These are phyloP conservation scores for Crossocerus cetratus DNA, from an alignment of 2,888 invertebrate species.

Conservation along the genomic window DNA sequence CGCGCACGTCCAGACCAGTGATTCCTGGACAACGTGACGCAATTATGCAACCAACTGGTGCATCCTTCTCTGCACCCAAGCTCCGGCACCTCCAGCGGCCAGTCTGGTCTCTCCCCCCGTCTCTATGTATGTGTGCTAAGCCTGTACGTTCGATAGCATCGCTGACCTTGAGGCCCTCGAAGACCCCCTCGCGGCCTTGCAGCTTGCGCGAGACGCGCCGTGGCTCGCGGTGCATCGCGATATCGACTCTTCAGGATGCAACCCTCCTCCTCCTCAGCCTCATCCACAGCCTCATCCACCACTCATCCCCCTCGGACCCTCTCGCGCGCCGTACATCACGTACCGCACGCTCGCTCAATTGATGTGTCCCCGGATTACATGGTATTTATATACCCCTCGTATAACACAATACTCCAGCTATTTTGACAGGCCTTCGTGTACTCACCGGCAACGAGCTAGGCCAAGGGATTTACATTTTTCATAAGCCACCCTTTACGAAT, in stretches of 20 bases:
- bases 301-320: no score
- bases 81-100: neutral
- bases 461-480: neutral
- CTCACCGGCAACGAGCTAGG: neutral
- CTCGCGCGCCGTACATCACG: neutral
- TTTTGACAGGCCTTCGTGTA: neutral
- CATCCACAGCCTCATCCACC: neutral
- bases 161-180: slow-evolving; percentile 57
- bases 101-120: slow-evolving; percentile 2
- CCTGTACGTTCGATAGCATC: slow-evolving; percentile 44
- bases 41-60: slow-evolving; percentile 60
- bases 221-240: slow-evolving; percentile 41
- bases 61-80: neutral
- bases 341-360: slow-evolving; percentile 16
- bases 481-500: slow-evolving; percentile 22
- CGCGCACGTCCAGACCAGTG: slow-evolving; percentile 47
- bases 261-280: slow-evolving; percentile 6
- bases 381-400: slow-evolving; percentile 27
- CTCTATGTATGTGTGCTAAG: no score
- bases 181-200: slow-evolving; percentile 53
- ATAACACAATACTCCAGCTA: slow-evolving; percentile 27
- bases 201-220: slow-evolving; percentile 14
- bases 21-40: slow-evolving; percentile 62
- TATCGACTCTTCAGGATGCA: slow-evolving; percentile 25
- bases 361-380: slow-evolving; percentile 9